phyloP scores from a whole-genome alignment of 1,140 invertebrate genomes.

The Lucilia sericata region DNA sequence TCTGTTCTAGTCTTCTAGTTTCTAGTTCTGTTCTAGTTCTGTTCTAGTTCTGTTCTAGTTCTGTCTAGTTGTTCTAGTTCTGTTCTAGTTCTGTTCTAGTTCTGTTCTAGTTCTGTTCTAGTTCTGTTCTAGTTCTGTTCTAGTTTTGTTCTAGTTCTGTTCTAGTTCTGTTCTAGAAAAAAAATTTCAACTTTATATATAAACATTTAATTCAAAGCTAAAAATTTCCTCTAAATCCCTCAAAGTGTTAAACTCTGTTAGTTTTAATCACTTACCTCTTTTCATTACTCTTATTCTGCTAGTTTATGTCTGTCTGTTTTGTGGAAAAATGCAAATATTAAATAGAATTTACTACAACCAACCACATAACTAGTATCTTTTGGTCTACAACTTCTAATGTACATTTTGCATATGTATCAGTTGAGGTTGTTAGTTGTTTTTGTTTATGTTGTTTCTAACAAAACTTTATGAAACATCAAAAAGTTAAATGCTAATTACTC shows the following conservation, averaged over 20 bases:
- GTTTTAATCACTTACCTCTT: background rate
- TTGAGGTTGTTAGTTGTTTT: background rate
- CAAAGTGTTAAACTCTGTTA: background rate
- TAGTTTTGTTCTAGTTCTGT: no score
- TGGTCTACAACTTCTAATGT: slow-evolving; percentile 1
- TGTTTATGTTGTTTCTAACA: slow-evolving; percentile 10
- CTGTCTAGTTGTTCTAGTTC: no score
- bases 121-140: no score
- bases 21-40: no score
- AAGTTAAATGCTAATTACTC: slow-evolving; percentile 42
- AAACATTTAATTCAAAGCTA: no score
- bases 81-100: no score
- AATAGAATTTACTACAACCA: slow-evolving; percentile 14
- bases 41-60: no score
- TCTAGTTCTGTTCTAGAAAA: no score
- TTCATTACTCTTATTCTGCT: background rate
- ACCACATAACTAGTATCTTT: slow-evolving; percentile 6
- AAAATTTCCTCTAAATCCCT: no score
- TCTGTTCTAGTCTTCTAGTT: no score
- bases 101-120: no score
- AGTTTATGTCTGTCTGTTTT: background rate
- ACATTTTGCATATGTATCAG: background rate
- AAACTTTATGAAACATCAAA: slow-evolving; percentile 42
- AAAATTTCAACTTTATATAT: no score
- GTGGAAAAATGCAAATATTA: background rate